Base-by-base conservation (phyloP, 1,140 invertebrate genomes). In the Drosophila kanapiae region DNA sequence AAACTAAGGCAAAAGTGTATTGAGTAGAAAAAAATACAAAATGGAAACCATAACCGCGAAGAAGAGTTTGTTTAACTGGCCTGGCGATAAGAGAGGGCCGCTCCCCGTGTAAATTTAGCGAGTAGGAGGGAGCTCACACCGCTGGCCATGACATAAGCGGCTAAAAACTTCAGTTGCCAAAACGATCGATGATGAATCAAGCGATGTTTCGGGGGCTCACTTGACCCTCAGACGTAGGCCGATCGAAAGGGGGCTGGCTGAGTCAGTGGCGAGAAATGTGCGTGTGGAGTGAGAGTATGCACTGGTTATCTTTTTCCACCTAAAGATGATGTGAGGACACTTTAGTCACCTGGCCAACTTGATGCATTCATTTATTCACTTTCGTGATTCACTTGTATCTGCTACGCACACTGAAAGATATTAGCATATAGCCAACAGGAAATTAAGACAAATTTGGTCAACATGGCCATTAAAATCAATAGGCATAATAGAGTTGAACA, bases 131-230 rank as follows among this genome's bases (percentile, higher is more conserved):
- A 48, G 42, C 43, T 38, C 29, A 43, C 31, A 56, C 23, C 10
- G 29, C 10, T 38, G 53, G 69, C 54, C 57, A 71, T 87, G 82
- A 86, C 83, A 86, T 86, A 86, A 87, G 79, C 83, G 65, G 58
- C 48, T 71, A 72, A 77, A 80, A 69, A 56, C n/a, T 60, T 60
- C 16, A 18, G 35, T 74, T 81, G 57, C 79, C 67, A 79, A 75
- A 72, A 59, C 61, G 18, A 68, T 71, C 49, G 71, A 75, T 78
- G 75, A 88, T 83, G 71, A 80, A 72, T 88, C 80, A 77, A 77
- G 48, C 40, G 59, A 47, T 47, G n/a, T 49, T 18, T 27, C 27
- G 11, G 49, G 43, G 31, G 29, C 31, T 49, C 54, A 60, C 57
- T 84, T 83, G 80, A 83, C 80, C 76, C 63, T 77, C 56, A 59